phyloP scores from a whole-genome alignment of 2,113 vertebrate species.

The Dunckerocampus dactyliophorus region DNA sequence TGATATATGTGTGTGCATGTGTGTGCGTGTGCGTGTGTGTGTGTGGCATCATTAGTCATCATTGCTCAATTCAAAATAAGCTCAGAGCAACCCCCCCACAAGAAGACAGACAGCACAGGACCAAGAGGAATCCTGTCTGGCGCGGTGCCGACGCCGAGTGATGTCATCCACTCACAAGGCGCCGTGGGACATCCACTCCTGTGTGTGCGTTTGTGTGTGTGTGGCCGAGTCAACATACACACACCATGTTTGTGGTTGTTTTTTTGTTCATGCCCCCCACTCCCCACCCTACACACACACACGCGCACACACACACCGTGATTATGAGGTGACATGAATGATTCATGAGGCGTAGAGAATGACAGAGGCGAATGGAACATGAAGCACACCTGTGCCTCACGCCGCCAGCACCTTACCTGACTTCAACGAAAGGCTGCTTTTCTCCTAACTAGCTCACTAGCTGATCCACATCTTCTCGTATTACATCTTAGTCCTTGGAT shows the following conservation, averaged over 20 bases:
- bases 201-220: constrained; percentile 1
- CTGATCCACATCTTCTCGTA: no score
- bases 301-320: neutral
- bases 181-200: constrained; percentile 24
- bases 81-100: constrained; percentile 21
- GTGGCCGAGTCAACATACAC: constrained; percentile 30
- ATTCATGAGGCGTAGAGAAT: constrained; percentile 58
- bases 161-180: constrained; percentile 48
- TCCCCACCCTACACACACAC: neutral
- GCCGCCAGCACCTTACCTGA: constrained; percentile 38
- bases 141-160: constrained; percentile 44
- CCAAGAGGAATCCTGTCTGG: constrained; percentile 54
- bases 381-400: constrained; percentile 57
- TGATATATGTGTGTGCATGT: neutral
- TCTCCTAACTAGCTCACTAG: no score
- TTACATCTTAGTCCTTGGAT: no score
- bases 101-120: constrained; percentile 32
- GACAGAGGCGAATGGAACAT: constrained; percentile 48
- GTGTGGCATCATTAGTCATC: constrained; percentile 52
- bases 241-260: constrained; percentile 13
- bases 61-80: constrained; percentile 35
- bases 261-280: neutral
- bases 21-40: constrained; percentile 30
- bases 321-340: constrained; percentile 55
- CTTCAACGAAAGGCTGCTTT: neutral